Evolutionary conservation across 2,888 invertebrate species (phyloP).

Genomic region (Dromius quadrimaculatus): DNA sequence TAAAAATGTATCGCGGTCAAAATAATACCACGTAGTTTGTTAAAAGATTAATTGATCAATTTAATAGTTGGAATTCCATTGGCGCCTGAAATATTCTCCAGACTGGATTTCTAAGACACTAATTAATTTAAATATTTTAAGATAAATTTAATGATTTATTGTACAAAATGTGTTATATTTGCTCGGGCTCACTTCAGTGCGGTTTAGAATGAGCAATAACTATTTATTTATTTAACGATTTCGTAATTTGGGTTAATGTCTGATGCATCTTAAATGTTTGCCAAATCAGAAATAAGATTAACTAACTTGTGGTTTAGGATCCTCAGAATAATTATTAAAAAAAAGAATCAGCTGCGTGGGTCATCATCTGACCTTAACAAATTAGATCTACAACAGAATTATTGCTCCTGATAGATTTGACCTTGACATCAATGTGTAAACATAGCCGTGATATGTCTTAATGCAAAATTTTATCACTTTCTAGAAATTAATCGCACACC

Average conservation of each 20-base stretch:
- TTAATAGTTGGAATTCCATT: no score
- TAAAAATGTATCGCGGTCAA: no score
- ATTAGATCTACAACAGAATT: slow-evolving; percentile 29
- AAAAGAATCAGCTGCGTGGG: slow-evolving; percentile 22
- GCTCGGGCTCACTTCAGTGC: no score
- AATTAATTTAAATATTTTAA: no score
- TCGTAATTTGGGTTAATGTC: slow-evolving; percentile 18
- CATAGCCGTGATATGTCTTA: slow-evolving; percentile 34
- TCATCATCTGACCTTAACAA: slow-evolving; percentile 41
- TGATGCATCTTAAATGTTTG: slow-evolving; percentile 5
- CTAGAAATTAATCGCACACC: slow-evolving; percentile 15
- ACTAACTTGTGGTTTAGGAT: slow-evolving; percentile 15
- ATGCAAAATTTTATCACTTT: slow-evolving; percentile 17
- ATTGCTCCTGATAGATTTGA: slow-evolving; percentile 38
- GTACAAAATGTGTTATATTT: no score
- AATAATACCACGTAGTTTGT: no score
- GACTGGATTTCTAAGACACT: no score
- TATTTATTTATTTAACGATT: slow-evolving; percentile 29
- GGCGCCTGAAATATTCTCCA: no score
- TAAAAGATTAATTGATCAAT: no score
- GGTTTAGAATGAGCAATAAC: slow-evolving; percentile 8
- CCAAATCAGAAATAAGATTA: slow-evolving; percentile 13
- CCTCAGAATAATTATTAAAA: slow-evolving; percentile 16
- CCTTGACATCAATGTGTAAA: slow-evolving; percentile 46
- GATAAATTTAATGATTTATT: no score